Conservation (phyloP, 2,113 vertebrate species). For the Pseudorasbora parva region DNA sequence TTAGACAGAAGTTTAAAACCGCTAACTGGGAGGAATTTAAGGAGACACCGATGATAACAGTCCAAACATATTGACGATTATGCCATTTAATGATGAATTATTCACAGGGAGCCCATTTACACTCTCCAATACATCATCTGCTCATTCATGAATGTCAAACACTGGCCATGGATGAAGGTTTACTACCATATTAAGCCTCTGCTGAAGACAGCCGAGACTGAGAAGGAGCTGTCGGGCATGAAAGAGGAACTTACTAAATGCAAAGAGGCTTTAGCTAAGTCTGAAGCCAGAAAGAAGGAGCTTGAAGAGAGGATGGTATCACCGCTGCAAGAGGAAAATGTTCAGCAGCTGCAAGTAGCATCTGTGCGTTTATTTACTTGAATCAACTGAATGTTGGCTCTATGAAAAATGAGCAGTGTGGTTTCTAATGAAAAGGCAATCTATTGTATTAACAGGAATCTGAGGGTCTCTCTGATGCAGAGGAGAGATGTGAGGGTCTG, state of each 20-base stretch:
- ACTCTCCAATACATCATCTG: slow-evolving; percentile 48
- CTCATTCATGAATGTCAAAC: slow-evolving; percentile 61
- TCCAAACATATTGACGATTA: slow-evolving; percentile 62
- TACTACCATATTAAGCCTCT: slow-evolving; percentile 61
- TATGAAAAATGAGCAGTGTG: background rate
- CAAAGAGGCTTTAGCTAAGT: slow-evolving; percentile 46
- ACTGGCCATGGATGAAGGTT: slow-evolving; percentile 61
- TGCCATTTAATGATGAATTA: background rate
- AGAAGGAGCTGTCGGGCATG: slow-evolving; percentile 51
- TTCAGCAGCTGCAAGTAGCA: slow-evolving; percentile 53
- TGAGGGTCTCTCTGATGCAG: slow-evolving; percentile 65
- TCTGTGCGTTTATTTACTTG: slow-evolving; percentile 74
- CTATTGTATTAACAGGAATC: slow-evolving; percentile 63
- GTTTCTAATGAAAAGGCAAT: background rate
- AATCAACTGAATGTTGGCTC: background rate
- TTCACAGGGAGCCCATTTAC: slow-evolving; percentile 40
- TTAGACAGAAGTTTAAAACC: too few relatives aligned
- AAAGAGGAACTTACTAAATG: slow-evolving; percentile 53
- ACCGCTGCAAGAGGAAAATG: slow-evolving; percentile 55
- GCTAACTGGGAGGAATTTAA: too few relatives aligned
- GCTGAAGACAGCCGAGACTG: slow-evolving; percentile 60
- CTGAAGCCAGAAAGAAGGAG: slow-evolving; percentile 53
- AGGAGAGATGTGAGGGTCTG: slow-evolving; percentile 61
- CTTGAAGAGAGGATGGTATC: slow-evolving; percentile 55
- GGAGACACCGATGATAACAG: too few relatives aligned